Evolutionary conservation across 2,888 invertebrate species (phyloP), one percentile per base, ranked within the genome.

Genomic region (Aspidapion aeneum): DNA sequence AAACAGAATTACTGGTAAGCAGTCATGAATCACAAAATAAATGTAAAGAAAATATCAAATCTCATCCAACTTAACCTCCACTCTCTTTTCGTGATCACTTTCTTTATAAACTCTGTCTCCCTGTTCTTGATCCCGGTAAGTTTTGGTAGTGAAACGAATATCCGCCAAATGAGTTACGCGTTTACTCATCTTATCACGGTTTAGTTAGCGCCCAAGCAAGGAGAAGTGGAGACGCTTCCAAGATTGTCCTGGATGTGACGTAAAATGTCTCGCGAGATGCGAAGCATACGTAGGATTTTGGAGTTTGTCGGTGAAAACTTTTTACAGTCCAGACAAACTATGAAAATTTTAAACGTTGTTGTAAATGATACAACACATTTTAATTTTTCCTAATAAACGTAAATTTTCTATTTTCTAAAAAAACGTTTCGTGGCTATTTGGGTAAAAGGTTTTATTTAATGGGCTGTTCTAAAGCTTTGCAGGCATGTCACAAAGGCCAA

Each of bases 251-350:
- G 80, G 63, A 68, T 73, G 68, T 78, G 79, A 79, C 79, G 78
- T 77, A n/a, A n/a, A 78, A 78, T 79, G 77, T 80, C 80, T 79
- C 77, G 75, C 75, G 76, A 76, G 77, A 35, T 35, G 35, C 35
- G 12, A 35, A 35, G 35, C 35, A 35, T 35, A 35, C 35, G 35
- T 12, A n/a, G n/a, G n/a, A n/a, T n/a, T n/a, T n/a, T n/a, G n/a
- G n/a, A n/a, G n/a, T n/a, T n/a, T n/a, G n/a, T n/a, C n/a, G n/a
- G n/a, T n/a, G n/a, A n/a, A n/a, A n/a, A n/a, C n/a, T n/a, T n/a
- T n/a, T n/a, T n/a, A n/a, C n/a, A n/a, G n/a, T n/a, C n/a, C n/a
- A n/a, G n/a, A n/a, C n/a, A n/a, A n/a, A n/a, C n/a, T n/a, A n/a
- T n/a, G n/a, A n/a, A n/a, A n/a, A n/a, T n/a, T n/a, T n/a, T n/a